phyloP scores from a whole-genome alignment of 2,113 vertebrate genomes.

The Mystacornis crossleyi region DNA sequence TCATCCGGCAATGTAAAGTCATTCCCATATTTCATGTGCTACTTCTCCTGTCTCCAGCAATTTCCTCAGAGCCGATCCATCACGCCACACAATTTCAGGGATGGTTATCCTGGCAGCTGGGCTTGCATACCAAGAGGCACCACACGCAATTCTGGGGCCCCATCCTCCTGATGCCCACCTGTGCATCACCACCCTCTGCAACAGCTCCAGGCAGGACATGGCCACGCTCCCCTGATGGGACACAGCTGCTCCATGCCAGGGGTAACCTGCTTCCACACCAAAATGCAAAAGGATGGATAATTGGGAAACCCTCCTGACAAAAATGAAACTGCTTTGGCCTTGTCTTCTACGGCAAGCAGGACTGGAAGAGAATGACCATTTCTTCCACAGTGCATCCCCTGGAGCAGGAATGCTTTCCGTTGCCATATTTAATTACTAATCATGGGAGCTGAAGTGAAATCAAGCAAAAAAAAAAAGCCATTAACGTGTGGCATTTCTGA shows the following conservation, averaged over 20 bases:
- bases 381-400: background rate
- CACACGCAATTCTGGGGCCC: background rate
- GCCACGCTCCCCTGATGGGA: fast-evolving
- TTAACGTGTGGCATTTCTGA: background rate
- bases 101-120: background rate
- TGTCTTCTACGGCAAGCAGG: background rate
- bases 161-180: fast-evolving
- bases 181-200: background rate
- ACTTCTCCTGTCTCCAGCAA: background rate
- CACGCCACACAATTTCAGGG: background rate
- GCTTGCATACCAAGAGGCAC: background rate
- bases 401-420: background rate
- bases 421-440: background rate
- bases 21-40: background rate
- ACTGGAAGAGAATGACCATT: background rate
- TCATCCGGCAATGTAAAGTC: background rate
- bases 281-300: fast-evolving
- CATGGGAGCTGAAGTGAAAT: background rate
- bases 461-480: background rate
- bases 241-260: background rate
- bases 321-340: background rate
- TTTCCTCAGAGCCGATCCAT: background rate
- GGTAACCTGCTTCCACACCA: fast-evolving
- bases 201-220: background rate
- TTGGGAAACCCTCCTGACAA: background rate